Percentiles rank a stretch among this genome's conserved stretches.
Evolutionary conservation across 2,113 vertebrate genomes (phyloP).

Genomic region (Cyanoliseus patagonus): DNA sequence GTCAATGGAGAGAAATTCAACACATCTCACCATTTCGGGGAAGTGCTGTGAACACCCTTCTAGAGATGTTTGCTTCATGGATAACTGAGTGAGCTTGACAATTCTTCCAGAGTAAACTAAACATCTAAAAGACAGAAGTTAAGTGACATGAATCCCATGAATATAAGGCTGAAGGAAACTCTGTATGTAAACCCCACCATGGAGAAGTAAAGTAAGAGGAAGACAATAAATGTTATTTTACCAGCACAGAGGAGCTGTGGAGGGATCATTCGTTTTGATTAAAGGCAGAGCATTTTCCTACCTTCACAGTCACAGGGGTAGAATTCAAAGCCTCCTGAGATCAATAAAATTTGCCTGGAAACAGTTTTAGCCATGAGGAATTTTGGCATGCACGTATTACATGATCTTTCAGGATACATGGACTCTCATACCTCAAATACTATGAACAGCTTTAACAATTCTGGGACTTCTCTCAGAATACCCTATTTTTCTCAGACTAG

Average conservation of each 20-base stretch:
- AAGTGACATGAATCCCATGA: neutral
- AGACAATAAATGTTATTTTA: neutral
- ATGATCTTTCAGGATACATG: neutral
- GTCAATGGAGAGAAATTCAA: neutral
- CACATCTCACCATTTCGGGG: rapidly evolving
- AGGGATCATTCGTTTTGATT: neutral
- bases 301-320: rapidly evolving
- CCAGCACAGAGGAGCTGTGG: neutral
- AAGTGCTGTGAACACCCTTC: neutral
- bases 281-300: neutral
- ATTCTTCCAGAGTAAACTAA: neutral
- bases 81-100: neutral
- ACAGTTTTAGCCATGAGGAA: neutral
- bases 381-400: neutral
- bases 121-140: neutral
- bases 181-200: neutral
- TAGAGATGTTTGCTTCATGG: neutral
- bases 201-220: neutral
- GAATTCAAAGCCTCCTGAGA: neutral
- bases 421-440: neutral
- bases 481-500: neutral
- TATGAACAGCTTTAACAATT: neutral
- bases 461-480: neutral
- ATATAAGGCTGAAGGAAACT: neutral
- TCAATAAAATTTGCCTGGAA: neutral